Conservation (phyloP, 92 coral and sea anemone species). For the Porites lobata region DNA sequence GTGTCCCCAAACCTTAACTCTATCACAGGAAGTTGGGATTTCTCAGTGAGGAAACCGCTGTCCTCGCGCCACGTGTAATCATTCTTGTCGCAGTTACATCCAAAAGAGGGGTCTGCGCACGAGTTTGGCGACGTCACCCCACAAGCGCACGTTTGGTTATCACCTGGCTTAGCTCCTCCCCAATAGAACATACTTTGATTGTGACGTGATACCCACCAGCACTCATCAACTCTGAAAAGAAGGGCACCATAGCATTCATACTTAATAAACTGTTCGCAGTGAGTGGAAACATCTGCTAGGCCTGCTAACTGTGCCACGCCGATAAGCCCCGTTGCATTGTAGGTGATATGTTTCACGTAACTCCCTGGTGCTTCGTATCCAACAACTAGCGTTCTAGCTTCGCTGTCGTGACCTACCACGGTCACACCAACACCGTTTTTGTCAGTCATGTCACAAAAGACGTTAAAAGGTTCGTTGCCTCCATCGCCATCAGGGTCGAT, state of each 20-base stretch:
- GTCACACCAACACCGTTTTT: neutral
- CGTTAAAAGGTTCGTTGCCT: neutral
- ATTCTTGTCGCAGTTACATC: neutral
- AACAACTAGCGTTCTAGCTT: neutral
- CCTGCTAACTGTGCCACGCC: neutral
- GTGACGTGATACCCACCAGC: slow-evolving; percentile 1
- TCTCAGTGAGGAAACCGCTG: too few species aligned
- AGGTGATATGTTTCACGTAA: neutral
- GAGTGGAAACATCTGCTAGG: neutral
- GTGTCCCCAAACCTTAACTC: too few species aligned
- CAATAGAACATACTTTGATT: neutral
- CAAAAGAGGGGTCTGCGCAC: neutral
- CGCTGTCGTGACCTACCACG: neutral
- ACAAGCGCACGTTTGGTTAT: neutral
- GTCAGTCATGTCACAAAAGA: neutral
- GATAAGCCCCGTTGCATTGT: neutral
- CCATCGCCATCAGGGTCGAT: neutral
- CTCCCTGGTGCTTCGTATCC: neutral
- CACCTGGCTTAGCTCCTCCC: neutral
- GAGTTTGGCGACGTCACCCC: neutral
- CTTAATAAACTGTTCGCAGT: slow-evolving; percentile 6
- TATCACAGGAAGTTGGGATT: too few species aligned
- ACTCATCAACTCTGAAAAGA: neutral
- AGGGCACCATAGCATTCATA: neutral
- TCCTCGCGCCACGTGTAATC: neutral